Evolutionary conservation across 2,113 vertebrate species (phyloP).

Genomic region (Manacus vitellinus): DNA sequence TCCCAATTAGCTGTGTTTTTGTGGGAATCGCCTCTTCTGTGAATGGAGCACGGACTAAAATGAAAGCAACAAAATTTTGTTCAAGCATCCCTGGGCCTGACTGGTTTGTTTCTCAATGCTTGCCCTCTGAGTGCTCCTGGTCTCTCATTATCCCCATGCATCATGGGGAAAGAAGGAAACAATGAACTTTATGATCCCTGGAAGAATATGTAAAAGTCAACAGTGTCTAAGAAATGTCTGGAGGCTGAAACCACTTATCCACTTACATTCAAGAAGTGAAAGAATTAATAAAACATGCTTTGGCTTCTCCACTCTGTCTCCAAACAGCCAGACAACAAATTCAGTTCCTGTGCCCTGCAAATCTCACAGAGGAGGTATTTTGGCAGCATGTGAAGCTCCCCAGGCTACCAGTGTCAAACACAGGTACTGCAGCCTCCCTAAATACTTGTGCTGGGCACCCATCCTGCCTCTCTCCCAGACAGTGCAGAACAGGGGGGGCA

Average conservation of each 20-base stretch:
- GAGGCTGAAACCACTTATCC: constrained; percentile 12
- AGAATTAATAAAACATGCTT: not conserved
- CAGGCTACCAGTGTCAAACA: not conserved
- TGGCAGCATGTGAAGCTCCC: not conserved
- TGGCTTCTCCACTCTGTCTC: not conserved
- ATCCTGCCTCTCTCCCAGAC: not conserved
- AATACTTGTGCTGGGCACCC: not conserved
- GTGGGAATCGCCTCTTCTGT: not conserved
- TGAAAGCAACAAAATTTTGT: not conserved
- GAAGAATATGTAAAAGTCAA: not conserved
- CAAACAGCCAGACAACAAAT: not conserved
- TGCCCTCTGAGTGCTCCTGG: not conserved
- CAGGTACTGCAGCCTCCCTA: not conserved
- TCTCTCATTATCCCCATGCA: not conserved
- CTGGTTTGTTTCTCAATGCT: not conserved
- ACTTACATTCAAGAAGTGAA: not conserved
- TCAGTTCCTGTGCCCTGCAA: not conserved
- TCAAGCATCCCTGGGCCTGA: not conserved
- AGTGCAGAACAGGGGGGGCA: rapidly evolving
- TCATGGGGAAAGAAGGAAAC: not conserved
- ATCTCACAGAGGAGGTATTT: not conserved
- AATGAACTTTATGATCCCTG: constrained; percentile 9
- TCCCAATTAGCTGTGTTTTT: not conserved
- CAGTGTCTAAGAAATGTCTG: not conserved
- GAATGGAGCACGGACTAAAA: not conserved